phyloP scores from a whole-genome alignment of 2,113 vertebrate species.

The Clarias macrocephalus region DNA sequence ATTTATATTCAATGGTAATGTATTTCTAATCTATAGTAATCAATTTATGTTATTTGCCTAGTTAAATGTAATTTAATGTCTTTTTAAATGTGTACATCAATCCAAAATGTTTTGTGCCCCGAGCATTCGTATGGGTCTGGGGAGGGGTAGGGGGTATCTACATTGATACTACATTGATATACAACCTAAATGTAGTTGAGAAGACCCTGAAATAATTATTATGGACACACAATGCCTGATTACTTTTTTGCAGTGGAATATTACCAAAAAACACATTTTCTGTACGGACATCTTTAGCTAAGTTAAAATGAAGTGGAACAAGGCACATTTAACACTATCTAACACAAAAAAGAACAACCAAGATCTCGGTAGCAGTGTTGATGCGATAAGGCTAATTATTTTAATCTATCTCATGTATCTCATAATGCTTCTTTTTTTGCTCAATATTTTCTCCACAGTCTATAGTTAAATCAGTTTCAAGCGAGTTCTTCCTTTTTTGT shows the following conservation, averaged over 20 bases:
- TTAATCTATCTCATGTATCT: not conserved
- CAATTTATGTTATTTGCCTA: not conserved
- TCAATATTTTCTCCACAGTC: not conserved
- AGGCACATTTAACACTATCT: not conserved
- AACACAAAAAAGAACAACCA: not conserved
- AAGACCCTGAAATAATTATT: not conserved
- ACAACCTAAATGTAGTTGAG: not conserved
- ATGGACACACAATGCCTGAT: not conserved
- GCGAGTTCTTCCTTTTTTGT: constrained; percentile 8
- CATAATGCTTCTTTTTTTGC: not conserved
- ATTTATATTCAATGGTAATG: not conserved
- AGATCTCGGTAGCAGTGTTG: not conserved
- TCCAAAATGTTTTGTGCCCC: not conserved
- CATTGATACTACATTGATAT: not conserved
- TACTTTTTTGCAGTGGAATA: not conserved
- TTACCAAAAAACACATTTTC: not conserved
- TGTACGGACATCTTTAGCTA: not conserved
- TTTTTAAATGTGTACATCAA: not conserved
- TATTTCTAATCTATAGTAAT: not conserved
- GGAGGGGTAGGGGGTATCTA: not conserved
- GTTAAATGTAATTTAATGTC: not conserved
- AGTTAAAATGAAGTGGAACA: not conserved
- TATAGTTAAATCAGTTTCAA: not conserved
- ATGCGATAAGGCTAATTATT: not conserved
- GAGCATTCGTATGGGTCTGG: not conserved